Evolutionary conservation across 2,113 vertebrate species (phyloP), one percentile per base, ranked within the genome.

Genomic region (Thymallus thymallus): DNA sequence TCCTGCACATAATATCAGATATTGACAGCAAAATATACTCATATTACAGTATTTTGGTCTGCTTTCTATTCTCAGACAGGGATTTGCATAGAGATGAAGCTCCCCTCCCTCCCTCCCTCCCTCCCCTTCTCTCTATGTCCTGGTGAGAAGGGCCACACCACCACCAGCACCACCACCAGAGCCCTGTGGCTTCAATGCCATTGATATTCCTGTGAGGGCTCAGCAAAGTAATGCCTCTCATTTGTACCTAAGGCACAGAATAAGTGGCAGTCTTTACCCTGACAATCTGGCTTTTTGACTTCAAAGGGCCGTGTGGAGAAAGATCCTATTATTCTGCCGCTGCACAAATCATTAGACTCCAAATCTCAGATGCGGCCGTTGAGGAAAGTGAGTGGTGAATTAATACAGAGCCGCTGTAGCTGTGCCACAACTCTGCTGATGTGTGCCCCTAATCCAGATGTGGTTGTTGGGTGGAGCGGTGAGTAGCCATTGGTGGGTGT

Each of bases 181-280:
- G 69, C 68, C 35, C n/a, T 55, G 51, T 76, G 32, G 64, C 29
- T 66, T 20, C 18, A 14, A n/a, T 45, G 41, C 61, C 62, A 79
- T 87, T 88, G 80, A 74, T 84, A 85, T 88, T 85, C 85, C 77
- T 76, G 78, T 68, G 68, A 76, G 77, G 63, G 75, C 86, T 70
- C 77, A 55, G 82, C 78, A 58, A 82, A 72, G 80, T 87, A 84
- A 86, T 87, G 80, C 73, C 64, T 81, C 83, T 84, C 83, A 81
- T 88, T 88, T 90, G 76, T 82, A 84, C 77, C 84, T 85, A 80
- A 79, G 84, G 87, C 83, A 82, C 76, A 87, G 88, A 78, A 85
- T 88, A 88, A 90, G 76, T 86, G 81, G 76, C 79, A 75, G 82
- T 87, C 87, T 90, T 90, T 88, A 86, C 80, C 80, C 80, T 60